Base-by-base conservation (phyloP, 2,888 invertebrate genomes). In the Slavum lentiscoides region DNA sequence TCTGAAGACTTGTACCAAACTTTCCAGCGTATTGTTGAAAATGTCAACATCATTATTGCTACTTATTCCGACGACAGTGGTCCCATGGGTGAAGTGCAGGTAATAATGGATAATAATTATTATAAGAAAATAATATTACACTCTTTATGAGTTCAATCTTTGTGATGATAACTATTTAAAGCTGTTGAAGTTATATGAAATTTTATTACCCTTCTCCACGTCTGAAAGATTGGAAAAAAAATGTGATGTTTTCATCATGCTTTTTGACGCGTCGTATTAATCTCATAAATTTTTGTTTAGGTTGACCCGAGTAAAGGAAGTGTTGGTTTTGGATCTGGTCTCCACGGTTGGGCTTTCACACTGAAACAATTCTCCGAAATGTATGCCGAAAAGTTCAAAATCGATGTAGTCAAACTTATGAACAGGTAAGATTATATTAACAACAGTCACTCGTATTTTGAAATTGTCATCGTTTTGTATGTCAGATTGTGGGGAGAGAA, bases 271-370 rank as follows among this genome's bases (percentile, higher is more conserved):
- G 2, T 5, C n/a, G 23, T 30, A 67, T 59, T 66, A 67, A 75
- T 81, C 30, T 30, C 19, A 58, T 69, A 53, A 62, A 43, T 43
- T 9, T 59, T 73, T 19, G 70, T 59, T 53, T 75, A 91, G 91
- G 92, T 94, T 85, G 97, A 98, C 88, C 98, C 99, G 84, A 94
- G 96, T 88, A 95, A 94, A 89, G 99, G 99, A 85, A 98, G 97
- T 83, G 99, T 99, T 83, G 99, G 99, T 86, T 99, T 99, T 88
- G 99, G 99, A 83, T 98, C 98, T 43, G 99, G 99, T 85, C 94
- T 99, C 83, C 99, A 99, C 88, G 98, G 99, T 84, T 99, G 99
- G 99, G 99, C 98, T 74, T 99, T 99, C 88, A 99, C 99, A 83
- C 91, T 99, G 84, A 99, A 99, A 89, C 98, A 99, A 90, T 99